phyloP scores from a whole-genome alignment of 2,888 invertebrate genomes.

The Lasioglossum figueresi region DNA sequence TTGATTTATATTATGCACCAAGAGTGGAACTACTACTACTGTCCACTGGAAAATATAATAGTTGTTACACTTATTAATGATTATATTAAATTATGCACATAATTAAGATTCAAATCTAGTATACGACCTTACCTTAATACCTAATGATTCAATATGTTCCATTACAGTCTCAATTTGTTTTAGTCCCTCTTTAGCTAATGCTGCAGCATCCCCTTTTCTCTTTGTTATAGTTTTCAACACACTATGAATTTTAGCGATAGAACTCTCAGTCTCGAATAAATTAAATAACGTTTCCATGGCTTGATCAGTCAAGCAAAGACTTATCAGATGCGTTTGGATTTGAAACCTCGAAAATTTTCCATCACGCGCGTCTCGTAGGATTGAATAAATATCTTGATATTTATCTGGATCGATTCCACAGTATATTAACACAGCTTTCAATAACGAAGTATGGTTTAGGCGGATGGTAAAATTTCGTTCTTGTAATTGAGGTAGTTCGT shows the following conservation, averaged over 20 bases:
- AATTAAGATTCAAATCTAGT: neutral
- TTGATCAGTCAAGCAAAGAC: slow-evolving; percentile 88
- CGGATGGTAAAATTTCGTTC: slow-evolving; percentile 89
- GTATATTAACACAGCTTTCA: slow-evolving; percentile 91
- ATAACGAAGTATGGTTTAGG: slow-evolving; percentile 91
- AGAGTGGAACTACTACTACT: slow-evolving; percentile 86
- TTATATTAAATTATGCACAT: neutral
- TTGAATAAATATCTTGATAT: slow-evolving; percentile 85
- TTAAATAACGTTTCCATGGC: slow-evolving; percentile 87
- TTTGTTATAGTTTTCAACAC: slow-evolving; percentile 88
- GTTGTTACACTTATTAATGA: slow-evolving; percentile 8
- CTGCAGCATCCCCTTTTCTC: slow-evolving; percentile 88
- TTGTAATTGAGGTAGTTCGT: slow-evolving; percentile 88
- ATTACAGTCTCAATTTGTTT: slow-evolving; percentile 91
- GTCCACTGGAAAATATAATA: slow-evolving; percentile 84
- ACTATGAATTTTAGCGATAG: slow-evolving; percentile 86
- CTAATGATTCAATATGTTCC: slow-evolving; percentile 89
- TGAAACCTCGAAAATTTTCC: slow-evolving; percentile 89
- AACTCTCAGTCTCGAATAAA: slow-evolving; percentile 89
- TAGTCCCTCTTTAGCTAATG: slow-evolving; percentile 89
- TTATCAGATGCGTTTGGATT: slow-evolving; percentile 89
- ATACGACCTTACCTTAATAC: slow-evolving; percentile 87
- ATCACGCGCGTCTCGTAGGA: slow-evolving; percentile 85
- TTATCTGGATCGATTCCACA: slow-evolving; percentile 91
- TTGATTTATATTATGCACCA: slow-evolving; percentile 87